These are phyloP conservation scores for Corythornis cristatus DNA, from an alignment of 2,113 vertebrate genomes.

Conservation along the genomic window DNA sequence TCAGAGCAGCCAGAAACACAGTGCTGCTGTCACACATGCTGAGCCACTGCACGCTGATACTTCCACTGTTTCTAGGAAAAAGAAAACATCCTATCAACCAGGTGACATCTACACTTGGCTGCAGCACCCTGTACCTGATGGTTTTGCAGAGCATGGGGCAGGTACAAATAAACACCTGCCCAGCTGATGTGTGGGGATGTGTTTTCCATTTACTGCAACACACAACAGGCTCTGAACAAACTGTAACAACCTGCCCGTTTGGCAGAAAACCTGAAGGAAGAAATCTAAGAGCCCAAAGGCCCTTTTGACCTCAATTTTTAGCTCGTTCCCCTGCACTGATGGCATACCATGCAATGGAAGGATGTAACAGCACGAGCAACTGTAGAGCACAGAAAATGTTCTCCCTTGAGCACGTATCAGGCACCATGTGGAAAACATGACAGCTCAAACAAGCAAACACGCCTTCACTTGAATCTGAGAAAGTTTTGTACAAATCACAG, in stretches of 20 bases:
- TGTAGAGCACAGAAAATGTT: not conserved
- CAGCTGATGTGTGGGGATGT: not conserved
- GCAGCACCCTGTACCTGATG: not conserved
- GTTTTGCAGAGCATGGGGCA: not conserved
- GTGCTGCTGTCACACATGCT: not conserved
- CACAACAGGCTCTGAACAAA: not conserved
- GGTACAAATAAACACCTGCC: not conserved
- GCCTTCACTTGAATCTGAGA: not conserved
- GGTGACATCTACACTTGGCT: not conserved
- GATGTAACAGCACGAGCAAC: not conserved
- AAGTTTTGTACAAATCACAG: not conserved
- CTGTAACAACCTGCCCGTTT: not conserved
- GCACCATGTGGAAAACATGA: not conserved
- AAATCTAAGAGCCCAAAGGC: not conserved
- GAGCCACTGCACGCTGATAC: not conserved
- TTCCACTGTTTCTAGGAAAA: not conserved
- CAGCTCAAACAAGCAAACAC: not conserved
- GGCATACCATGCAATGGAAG: fast-evolving
- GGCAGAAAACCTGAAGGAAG: not conserved
- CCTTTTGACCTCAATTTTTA: not conserved
- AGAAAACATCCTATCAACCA: not conserved
- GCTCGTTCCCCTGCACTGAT: not conserved
- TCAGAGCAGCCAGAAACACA: fast-evolving
- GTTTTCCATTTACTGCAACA: not conserved
- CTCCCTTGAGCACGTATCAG: not conserved